A percentile compares a stretch with the other conserved stretches of the same genome.
phyloP scores from a whole-genome alignment of 2,888 invertebrate genomes.

The Neoscelio sp. region DNA sequence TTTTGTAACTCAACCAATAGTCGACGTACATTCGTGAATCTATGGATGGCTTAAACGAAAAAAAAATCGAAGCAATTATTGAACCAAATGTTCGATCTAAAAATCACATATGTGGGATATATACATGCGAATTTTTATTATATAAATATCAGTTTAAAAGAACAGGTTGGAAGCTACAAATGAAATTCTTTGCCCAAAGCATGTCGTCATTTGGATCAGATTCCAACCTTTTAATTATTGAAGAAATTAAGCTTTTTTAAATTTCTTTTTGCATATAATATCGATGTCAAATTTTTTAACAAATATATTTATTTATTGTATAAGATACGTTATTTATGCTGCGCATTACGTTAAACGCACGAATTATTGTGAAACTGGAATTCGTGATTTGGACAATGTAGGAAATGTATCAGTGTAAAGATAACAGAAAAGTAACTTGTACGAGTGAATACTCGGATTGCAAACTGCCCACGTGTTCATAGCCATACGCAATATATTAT shows the following conservation, averaged over 20 bases:
- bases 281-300: constrained; percentile 3
- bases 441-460: constrained; percentile 73
- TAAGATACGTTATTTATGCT: constrained; percentile 35
- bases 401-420: constrained; percentile 43
- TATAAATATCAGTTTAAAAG: not conserved
- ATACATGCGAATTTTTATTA: not conserved
- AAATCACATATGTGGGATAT: not conserved
- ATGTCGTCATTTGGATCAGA: constrained; percentile 1
- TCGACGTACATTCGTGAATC: too few species aligned
- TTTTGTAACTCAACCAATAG: too few species aligned
- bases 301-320: constrained; percentile 30
- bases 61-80: not conserved
- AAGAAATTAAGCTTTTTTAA: constrained; percentile 17
- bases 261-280: constrained; percentile 8
- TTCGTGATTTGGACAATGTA: constrained; percentile 38
- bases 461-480: constrained; percentile 82
- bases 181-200: constrained; percentile 26
- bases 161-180: constrained; percentile 17
- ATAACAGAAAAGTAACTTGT: constrained; percentile 45
- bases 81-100: constrained; percentile 14
- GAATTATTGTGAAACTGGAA: constrained; percentile 36
- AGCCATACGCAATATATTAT: constrained; percentile 70
- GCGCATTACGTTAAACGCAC: constrained; percentile 20
- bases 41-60: too few species aligned
- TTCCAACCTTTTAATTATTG: constrained; percentile 1